Percentiles rank a stretch among this genome's conserved stretches.
Conservation (phyloP, 2,888 invertebrate species). For the Heliconius charithonia region DNA sequence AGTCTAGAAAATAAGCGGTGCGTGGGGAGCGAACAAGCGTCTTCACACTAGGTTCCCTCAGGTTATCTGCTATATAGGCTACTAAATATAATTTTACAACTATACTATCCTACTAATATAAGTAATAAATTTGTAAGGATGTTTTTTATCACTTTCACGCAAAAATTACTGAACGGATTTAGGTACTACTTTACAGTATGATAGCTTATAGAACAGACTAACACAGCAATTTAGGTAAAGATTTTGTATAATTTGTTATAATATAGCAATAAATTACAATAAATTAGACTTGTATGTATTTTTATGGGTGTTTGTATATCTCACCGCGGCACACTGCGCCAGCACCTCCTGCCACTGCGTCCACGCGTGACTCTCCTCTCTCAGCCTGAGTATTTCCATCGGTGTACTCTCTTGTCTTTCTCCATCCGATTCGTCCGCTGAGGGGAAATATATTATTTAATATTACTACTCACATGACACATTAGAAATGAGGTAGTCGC, state of each 20-base stretch:
- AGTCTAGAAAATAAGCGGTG: neutral
- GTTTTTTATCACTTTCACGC: no score
- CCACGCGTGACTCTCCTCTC: constrained; percentile 94
- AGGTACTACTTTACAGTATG: no score
- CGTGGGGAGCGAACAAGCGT: neutral
- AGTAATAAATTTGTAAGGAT: no score
- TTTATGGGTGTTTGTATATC: constrained; percentile 41
- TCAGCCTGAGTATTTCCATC: constrained; percentile 91
- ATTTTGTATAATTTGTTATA: no score
- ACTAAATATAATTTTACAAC: no score
- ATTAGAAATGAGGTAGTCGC: no score
- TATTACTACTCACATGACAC: no score
- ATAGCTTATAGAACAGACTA: no score
- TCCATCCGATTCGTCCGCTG: constrained; percentile 73
- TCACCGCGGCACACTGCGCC: constrained; percentile 92
- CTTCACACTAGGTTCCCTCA: neutral
- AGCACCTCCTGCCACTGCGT: constrained; percentile 96
- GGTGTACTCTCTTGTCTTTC: constrained; percentile 89
- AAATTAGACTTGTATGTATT: neutral
- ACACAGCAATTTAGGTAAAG: no score
- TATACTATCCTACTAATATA: no score
- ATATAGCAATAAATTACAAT: no score
- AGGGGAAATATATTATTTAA: neutral
- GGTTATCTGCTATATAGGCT: neutral
- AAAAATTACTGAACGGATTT: no score